Base-by-base conservation (phyloP, 2,797 vertebrate species). In the Acanthiza pusilla region DNA sequence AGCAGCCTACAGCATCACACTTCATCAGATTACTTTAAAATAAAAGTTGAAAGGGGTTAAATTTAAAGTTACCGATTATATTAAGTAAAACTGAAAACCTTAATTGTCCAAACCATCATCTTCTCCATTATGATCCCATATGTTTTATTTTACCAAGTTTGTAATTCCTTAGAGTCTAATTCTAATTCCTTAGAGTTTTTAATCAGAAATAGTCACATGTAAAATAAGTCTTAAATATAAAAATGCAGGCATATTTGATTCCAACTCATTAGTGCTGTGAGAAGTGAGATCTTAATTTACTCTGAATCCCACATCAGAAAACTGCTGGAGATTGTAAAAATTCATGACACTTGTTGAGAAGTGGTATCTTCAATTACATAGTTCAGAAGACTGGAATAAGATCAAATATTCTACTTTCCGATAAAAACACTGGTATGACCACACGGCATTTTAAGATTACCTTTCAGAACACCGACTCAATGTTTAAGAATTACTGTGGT, bases 1-100 rank as follows among this genome's bases (percentile, higher is more conserved):
- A 55, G 45, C 55, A 42, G 19, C 25, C 47, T 65, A 3, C 43
- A 30, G 45, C 53, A 40, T 57, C 43, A 12, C 21, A 6, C n/a
- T 60, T 15, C 51, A 51, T 36, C 70, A 48, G 21, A 13, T 13
- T 3, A 60, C 54, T 73, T 29, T 38, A 6, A 34, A 0, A 0
- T 29, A 66, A 42, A 70, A 62, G 14, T 14, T 67, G 48, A 51
- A 76, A 76, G 23, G 13, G 22, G 5, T 57, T 71, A 19, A 32
- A 66, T 54, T 17, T 42, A 29, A 70, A 85, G 32, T 32, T 54
- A 61, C 21, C 65, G 6, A 65, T 89, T 92, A 65, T 54, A 74
- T 16, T 66, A 50, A 57, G 5, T 54, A 61, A 67, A 67, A 55
- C 14, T 17, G 51, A 54, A 84, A 68, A 50, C 40, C 30, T 87